Evolutionary conservation across 2,113 vertebrate genomes (phyloP), one percentile per base, ranked within the genome.

Genomic region (Formicarius rufipectus): DNA sequence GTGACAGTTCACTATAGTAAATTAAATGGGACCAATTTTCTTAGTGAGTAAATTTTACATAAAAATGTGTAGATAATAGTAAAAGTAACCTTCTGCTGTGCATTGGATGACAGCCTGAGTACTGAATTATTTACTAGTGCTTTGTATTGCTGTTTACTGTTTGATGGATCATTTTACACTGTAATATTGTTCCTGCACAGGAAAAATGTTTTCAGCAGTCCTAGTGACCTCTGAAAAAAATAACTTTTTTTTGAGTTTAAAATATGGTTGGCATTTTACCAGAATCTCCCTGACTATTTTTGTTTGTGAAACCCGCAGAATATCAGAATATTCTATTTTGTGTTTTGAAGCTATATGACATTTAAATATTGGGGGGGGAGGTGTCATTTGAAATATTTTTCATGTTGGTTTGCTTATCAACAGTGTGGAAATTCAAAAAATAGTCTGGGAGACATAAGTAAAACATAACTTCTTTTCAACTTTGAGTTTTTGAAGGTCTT

Each of bases 111-210:
- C 64, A 87, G 27, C 39, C 40, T 44, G 25, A 94, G 89, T 81
- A 49, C 71, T 98, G 81, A 98, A 98, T 98, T 96, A 98, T 98
- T 98, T 96, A 97, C 74, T 58, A 71, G 24, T 92, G 76, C 84
- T 96, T 96, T 96, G 84, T 97, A 44, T 92, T 97, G 91, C 82
- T 76, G 13, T 95, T 97, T 96, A 40, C 85, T 95, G 28, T 81
- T 87, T 96, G 93, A 79, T 44, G 53, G 94, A 96, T 97, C 94
- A 83, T 96, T 97, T 98, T 97, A 96, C 95, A 92, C 78, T 87
- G 15, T 88, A 93, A 53, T 96, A 86, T 89, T 96, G 52, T 96
- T 95, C 71, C 68, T 93, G 42, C 62, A 52, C 77, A 80, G 47
- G 37, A 19, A 44, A 81, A 86, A 92, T 19, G 4, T 88, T 19